A percentile compares a stretch with the other conserved stretches of the same genome.
Evolutionary conservation across 2,888 invertebrate species (phyloP).

Genomic region (Thumatha senex): DNA sequence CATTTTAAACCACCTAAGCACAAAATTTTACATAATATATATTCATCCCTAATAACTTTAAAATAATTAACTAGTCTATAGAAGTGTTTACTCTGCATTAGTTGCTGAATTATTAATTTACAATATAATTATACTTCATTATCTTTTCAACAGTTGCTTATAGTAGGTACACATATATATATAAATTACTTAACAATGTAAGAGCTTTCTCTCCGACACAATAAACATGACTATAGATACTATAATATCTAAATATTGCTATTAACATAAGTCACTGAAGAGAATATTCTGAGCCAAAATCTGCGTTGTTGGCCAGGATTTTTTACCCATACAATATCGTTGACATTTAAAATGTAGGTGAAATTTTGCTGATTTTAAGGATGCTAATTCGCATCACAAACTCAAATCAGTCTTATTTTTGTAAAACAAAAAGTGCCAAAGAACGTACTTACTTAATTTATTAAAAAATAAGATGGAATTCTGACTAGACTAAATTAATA

Average conservation of each 20-base stretch:
- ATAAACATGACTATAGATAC: constrained; percentile 39
- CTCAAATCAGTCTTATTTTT: constrained; percentile 52
- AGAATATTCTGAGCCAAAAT: constrained; percentile 42
- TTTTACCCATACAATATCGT: constrained; percentile 13
- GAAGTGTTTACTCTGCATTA: constrained; percentile 25
- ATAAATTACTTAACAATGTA: constrained; percentile 35
- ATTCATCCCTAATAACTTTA: not conserved
- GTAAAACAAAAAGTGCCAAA: constrained; percentile 18
- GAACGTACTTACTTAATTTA: constrained; percentile 15
- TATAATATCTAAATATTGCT: constrained; percentile 66
- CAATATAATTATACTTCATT: too few relatives aligned
- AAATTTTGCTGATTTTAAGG: constrained; percentile 22
- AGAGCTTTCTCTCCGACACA: constrained; percentile 52
- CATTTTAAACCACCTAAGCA: not conserved
- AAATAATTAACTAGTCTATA: constrained; percentile 23
- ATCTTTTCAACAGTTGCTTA: constrained; percentile 36
- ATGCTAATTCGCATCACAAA: constrained; percentile 26
- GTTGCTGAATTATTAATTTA: constrained; percentile 34
- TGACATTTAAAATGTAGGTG: constrained; percentile 49
- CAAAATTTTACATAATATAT: not conserved
- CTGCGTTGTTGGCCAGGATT: constrained; percentile 52
- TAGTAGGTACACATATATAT: constrained; percentile 11
- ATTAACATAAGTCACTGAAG: constrained; percentile 54
- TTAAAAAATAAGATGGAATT: constrained; percentile 31
- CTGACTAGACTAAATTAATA: constrained; percentile 63